phyloP scores from a whole-genome alignment of 2,113 vertebrate genomes.

The Chaenocephalus aceratus region DNA sequence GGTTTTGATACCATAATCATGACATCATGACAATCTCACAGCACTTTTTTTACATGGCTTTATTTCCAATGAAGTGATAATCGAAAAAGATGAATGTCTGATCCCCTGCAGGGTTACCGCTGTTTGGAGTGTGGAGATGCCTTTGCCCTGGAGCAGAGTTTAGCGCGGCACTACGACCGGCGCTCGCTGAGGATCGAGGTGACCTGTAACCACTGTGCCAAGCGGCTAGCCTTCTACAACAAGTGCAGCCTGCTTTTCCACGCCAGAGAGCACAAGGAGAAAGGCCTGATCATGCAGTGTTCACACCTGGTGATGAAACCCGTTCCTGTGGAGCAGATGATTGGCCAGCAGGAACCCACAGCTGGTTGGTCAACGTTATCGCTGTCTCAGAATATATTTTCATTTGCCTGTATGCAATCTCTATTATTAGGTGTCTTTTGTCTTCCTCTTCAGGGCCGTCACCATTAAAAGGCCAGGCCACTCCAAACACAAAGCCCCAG shows the following conservation, averaged over 20 bases:
- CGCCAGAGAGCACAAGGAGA: conserved; percentile 97
- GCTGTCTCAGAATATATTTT: background rate
- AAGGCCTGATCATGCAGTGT: conserved; percentile 97
- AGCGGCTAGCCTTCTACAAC: conserved; percentile 97
- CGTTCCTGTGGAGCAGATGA: conserved; percentile 94
- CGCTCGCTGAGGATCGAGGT: conserved; percentile 97
- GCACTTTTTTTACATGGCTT: background rate
- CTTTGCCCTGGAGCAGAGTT: conserved; percentile 94
- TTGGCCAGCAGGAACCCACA: conserved; percentile 90
- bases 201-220: conserved; percentile 96
- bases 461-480: conserved; percentile 40
- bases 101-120: conserved; percentile 86
- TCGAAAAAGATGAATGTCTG: background rate
- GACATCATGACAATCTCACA: background rate
- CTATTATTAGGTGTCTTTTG: conserved; percentile 2
- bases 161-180: conserved; percentile 93
- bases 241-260: conserved; percentile 97
- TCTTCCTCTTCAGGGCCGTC: conserved; percentile 56
- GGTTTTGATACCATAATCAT: background rate
- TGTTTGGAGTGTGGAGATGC: conserved; percentile 95
- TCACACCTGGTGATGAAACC: conserved; percentile 96
- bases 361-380: conserved; percentile 62
- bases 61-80: background rate
- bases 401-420: background rate
- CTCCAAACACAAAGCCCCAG: conserved; percentile 21